Percentiles rank a stretch among this genome's conserved stretches.
These are phyloP conservation scores for Pemphigus obesinymphae DNA, from an alignment of 1,140 invertebrate genomes.

Conservation along the genomic window DNA sequence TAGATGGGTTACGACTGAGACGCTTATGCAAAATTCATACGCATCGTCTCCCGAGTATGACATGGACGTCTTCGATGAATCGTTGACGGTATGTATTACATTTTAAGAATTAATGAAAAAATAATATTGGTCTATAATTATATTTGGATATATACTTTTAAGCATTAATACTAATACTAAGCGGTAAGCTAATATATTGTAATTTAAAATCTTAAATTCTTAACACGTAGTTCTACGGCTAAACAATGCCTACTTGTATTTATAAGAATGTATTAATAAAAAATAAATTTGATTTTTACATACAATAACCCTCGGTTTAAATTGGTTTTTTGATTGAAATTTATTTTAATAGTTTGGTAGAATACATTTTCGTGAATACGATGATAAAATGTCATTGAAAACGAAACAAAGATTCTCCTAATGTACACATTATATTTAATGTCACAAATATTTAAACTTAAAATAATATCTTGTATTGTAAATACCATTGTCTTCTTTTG, in stretches of 20 bases:
- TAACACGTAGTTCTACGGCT: no score
- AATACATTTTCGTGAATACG: not conserved
- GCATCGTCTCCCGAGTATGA: constrained; percentile 20
- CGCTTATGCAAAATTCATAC: constrained; percentile 22
- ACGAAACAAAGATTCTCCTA: not conserved
- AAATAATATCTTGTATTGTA: not conserved
- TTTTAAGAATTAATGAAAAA: not conserved
- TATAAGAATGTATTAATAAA: not conserved
- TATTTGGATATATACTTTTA: not conserved
- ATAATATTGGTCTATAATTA: no score
- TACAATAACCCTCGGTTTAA: not conserved
- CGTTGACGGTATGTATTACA: constrained; percentile 5
- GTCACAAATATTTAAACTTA: not conserved
- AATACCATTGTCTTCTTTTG: no score
- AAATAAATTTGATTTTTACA: not conserved
- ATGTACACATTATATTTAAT: not conserved
- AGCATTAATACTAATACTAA: not conserved
- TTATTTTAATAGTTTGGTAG: not conserved
- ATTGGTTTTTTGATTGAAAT: not conserved
- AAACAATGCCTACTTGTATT: not conserved
- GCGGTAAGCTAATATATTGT: not conserved
- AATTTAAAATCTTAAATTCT: not conserved
- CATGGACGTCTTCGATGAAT: constrained; percentile 23
- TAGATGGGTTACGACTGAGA: constrained; percentile 35
- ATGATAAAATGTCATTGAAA: not conserved